Evolutionary conservation across 2,888 invertebrate genomes (phyloP).

Genomic region (Microchrysa polita): DNA sequence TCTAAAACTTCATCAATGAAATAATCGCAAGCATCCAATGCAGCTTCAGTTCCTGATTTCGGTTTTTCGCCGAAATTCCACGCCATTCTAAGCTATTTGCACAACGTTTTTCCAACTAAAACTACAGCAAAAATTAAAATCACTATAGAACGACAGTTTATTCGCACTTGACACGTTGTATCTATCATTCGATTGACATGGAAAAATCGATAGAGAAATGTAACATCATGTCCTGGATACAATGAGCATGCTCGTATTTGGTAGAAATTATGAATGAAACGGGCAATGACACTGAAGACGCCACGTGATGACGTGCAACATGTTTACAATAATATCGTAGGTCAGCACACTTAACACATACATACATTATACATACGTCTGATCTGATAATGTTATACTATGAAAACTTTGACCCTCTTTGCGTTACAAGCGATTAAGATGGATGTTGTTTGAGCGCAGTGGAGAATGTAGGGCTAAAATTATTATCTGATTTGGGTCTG

Average conservation of each 20-base stretch:
- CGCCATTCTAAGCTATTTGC: conserved; percentile 55
- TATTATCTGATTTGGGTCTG: too few relatives aligned
- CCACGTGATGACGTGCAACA: conserved; percentile 22
- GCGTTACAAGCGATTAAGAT: too few relatives aligned
- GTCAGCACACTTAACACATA: conserved; percentile 19
- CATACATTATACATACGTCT: neutral
- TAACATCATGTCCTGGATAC: conserved; percentile 14
- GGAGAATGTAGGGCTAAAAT: too few relatives aligned
- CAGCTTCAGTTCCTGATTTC: conserved; percentile 68
- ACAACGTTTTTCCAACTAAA: neutral
- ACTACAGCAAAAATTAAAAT: neutral
- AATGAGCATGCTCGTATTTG: conserved; percentile 29
- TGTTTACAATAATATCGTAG: conserved; percentile 13
- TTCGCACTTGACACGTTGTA: neutral
- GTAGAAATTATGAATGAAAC: conserved; percentile 24
- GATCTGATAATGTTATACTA: too few relatives aligned
- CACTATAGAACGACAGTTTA: neutral
- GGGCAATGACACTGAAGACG: conserved; percentile 35
- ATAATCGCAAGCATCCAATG: conserved; percentile 76
- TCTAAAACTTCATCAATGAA: conserved; percentile 75
- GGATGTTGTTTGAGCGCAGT: too few relatives aligned
- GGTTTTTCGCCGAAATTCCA: conserved; percentile 63
- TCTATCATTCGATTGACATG: neutral
- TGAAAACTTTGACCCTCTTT: too few relatives aligned
- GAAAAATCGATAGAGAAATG: conserved; percentile 33